Percentiles rank a stretch among this genome's conserved stretches.
These are phyloP conservation scores for Aporophyla nigra DNA, from an alignment of 2,888 invertebrate species.

Conservation along the genomic window DNA sequence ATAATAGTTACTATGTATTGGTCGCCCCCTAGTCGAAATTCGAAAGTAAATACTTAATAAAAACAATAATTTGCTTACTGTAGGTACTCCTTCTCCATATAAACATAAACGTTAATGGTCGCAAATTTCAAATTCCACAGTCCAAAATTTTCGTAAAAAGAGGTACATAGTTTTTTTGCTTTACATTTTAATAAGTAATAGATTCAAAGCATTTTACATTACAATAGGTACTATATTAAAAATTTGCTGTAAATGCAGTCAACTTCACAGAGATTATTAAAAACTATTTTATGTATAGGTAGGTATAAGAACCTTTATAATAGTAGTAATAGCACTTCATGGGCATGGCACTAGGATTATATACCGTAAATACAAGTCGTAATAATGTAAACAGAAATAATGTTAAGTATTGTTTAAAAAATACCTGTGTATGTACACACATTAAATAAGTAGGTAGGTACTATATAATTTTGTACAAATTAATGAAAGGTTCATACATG, in stretches of 20 bases:
- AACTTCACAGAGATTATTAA: slow-evolving; percentile 13
- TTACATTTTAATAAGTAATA: too few relatives aligned
- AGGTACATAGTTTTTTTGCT: too few relatives aligned
- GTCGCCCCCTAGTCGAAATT: too few relatives aligned
- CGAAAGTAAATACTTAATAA: too few relatives aligned
- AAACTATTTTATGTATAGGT: slow-evolving; percentile 17
- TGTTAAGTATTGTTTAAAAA: neutral
- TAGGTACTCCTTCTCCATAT: too few relatives aligned
- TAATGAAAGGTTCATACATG: neutral
- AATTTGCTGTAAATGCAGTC: slow-evolving; percentile 17
- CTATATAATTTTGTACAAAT: slow-evolving; percentile 4
- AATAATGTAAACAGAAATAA: neutral
- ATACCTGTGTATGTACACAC: neutral
- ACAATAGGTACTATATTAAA: slow-evolving; percentile 11
- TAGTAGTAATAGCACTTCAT: slow-evolving; percentile 42
- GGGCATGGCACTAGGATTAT: slow-evolving; percentile 55
- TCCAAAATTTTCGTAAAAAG: too few relatives aligned
- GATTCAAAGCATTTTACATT: neutral
- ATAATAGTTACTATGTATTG: neutral
- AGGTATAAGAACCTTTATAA: slow-evolving; percentile 29
- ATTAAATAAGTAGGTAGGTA: neutral
- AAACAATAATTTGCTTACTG: too few relatives aligned
- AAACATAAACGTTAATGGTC: too few relatives aligned
- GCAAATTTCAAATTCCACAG: too few relatives aligned
- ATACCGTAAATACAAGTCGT: neutral